Base-by-base conservation (phyloP, 2,888 invertebrate genomes). In the Xestia xanthographa region DNA sequence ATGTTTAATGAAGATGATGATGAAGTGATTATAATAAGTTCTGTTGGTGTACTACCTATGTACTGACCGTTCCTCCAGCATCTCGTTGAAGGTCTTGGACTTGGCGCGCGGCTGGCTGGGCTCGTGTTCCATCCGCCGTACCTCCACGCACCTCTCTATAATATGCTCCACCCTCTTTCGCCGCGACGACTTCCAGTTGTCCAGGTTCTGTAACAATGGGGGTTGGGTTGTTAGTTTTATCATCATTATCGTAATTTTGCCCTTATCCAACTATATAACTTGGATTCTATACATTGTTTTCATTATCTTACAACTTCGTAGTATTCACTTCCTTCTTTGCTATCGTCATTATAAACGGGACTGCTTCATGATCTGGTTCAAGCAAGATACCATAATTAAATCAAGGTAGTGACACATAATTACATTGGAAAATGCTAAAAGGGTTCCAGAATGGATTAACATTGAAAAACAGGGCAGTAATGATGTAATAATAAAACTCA, bases 21-120 rank as follows among this genome's bases (percentile, higher is more conserved):
- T 50, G 45, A 53, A 11, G 20, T 77, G 78, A 70, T 41, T 1
- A 53, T 66, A 79, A 67, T 72, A 79, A 79, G 17, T 66, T 73
- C 14, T 56, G 63, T 73, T 62, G 34, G 80, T 67, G 63, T 79
- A 72, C 77, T 79, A 79, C 79, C 79, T 75, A 79, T 79, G 80
- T 68, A 92, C 96, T 94, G 92, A 98, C 98, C 98, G 97, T 95
- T 98, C 98, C 94, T 98, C 98, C 96, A 99, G 97, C 98, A 99
- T 99, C 96, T 99, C 99, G 92, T 98, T 98, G 97, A 99, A 99
- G 84, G 99, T 99, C 97, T 99, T 99, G 95, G 98, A 98, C 97
- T 98, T 98, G 89, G 92, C 93, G 90, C 98, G 97, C 89, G 98
- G 97, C 93, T 98, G 97, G 94, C 97, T 96, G 90, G 98, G 98